Conservation (phyloP, 1,140 invertebrate species). For the Ceratina japonica region DNA sequence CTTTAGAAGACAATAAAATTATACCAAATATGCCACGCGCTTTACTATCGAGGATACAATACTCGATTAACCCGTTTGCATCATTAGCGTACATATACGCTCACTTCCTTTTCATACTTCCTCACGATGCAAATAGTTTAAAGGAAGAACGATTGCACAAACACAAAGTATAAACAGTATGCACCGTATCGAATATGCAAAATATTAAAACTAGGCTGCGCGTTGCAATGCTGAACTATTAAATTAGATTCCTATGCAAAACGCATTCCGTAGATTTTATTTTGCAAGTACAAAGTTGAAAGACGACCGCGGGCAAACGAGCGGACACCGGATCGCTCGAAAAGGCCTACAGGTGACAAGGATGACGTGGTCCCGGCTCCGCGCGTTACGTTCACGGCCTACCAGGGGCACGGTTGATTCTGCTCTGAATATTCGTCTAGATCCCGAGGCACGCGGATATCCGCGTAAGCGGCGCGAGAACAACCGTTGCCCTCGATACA, state of each 20-base stretch:
- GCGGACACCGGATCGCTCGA: neutral
- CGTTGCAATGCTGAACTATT: neutral
- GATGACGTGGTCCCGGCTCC: neutral
- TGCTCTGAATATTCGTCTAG: conserved; percentile 40
- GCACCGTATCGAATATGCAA: neutral
- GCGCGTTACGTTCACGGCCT: neutral
- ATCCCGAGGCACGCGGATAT: conserved; percentile 40
- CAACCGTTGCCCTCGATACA: conserved; percentile 33
- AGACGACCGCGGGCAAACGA: neutral
- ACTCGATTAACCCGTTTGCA: too few relatives aligned
- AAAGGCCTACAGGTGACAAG: neutral
- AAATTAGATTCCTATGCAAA: neutral
- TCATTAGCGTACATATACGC: too few relatives aligned
- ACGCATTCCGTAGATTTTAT: neutral
- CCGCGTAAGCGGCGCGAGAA: conserved; percentile 24
- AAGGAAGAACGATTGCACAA: too few relatives aligned
- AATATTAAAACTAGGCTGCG: neutral
- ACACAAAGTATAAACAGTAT: too few relatives aligned
- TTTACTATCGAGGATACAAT: neutral
- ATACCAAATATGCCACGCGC: neutral
- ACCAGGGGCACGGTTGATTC: neutral
- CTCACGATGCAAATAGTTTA: too few relatives aligned
- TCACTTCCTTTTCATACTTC: too few relatives aligned
- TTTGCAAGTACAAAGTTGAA: neutral
- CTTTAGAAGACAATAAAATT: too few relatives aligned